Percentiles rank a stretch among this genome's conserved stretches.
Conservation (phyloP, 30 jellyfish, hydroid and myxozoan species). For the Hydra vulgaris region DNA sequence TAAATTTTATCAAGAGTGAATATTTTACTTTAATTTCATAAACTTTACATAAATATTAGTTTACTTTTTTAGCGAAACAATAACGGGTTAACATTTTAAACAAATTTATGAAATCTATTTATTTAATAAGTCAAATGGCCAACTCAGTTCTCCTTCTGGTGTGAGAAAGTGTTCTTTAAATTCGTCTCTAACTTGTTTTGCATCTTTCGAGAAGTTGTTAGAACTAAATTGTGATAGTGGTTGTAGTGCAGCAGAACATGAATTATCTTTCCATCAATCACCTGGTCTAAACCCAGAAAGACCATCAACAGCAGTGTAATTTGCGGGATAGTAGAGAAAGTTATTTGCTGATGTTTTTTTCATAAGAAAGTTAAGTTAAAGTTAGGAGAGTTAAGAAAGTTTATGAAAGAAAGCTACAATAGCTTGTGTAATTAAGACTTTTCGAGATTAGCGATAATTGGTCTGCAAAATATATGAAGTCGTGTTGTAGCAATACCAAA, state of each 20-base stretch:
- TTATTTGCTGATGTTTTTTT: background rate
- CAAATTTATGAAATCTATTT: too few relatives aligned
- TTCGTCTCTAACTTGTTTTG: conserved; percentile 3
- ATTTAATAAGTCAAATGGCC: too few relatives aligned
- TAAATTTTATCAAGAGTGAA: too few relatives aligned
- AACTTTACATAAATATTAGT: too few relatives aligned
- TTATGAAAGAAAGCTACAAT: conserved; percentile 51
- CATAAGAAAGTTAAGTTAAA: conserved; percentile 42
- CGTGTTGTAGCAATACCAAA: conserved; percentile 32
- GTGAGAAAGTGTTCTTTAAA: background rate
- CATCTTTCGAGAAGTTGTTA: conserved; percentile 1
- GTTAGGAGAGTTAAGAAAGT: too few relatives aligned
- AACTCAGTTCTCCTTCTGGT: too few relatives aligned
- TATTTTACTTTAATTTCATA: too few relatives aligned
- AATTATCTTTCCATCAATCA: background rate
- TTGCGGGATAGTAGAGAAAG: background rate
- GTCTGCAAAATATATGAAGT: too few relatives aligned
- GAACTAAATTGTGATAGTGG: conserved; percentile 2
- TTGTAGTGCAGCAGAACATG: conserved; percentile 1
- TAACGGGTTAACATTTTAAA: background rate
- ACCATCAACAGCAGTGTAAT: conserved; percentile 4
- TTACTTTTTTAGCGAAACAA: conserved; percentile 1
- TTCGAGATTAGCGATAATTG: conserved; percentile 28
- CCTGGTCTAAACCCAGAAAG: conserved; percentile 3
- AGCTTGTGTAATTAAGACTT: conserved; percentile 34